Base-by-base conservation (phyloP, 1,140 invertebrate species). In the Drosophila simulans region DNA sequence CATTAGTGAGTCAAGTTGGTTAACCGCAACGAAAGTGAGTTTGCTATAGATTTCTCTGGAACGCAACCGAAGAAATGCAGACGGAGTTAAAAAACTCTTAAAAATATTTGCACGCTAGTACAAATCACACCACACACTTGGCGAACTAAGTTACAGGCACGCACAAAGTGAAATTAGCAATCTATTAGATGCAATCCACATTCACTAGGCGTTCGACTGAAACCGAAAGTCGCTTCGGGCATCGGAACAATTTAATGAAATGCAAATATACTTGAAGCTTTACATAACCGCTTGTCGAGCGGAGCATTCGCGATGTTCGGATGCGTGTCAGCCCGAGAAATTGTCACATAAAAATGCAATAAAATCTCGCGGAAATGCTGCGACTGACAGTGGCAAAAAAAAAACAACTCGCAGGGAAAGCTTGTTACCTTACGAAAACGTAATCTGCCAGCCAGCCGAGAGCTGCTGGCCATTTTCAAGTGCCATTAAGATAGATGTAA, bases 301-400 rank as follows among this genome's bases (percentile, higher is more conserved):
- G 35, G 35, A 56, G 56, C 51, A 43, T 59, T 54, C 35, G 52
- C 49, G 46, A 57, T 48, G 35, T 53, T 60, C 48, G 12, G 42
- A 54, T 59, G 34, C 56, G 48, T 62, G 54, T 51, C 27, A 27
- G 53, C 62, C 56, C 48, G 37, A 60, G 65, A 81, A 88, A 88
- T 79, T 86, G 82, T 88, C 83, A 83, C 83, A 83, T 86, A 88
- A 88, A 88, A 88, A 88, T 88, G 84, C 83, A 88, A 88, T 88
- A 83, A 88, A 84, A 88, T 77, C 74, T 83, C 51, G 37, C n/a
- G 55, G 55, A 77, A 85, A 77, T 77, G 77, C 68, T 86, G 81
- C 42, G 73, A 42, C 65, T 53, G 68, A 74, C 71, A 76, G 54
- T 3, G 15, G 31, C 68, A 75, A 25, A 65, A 45, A 45, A 75